These are phyloP conservation scores for Epistrophella euchroma DNA, from an alignment of 2,888 invertebrate species.

Conservation along the genomic window DNA sequence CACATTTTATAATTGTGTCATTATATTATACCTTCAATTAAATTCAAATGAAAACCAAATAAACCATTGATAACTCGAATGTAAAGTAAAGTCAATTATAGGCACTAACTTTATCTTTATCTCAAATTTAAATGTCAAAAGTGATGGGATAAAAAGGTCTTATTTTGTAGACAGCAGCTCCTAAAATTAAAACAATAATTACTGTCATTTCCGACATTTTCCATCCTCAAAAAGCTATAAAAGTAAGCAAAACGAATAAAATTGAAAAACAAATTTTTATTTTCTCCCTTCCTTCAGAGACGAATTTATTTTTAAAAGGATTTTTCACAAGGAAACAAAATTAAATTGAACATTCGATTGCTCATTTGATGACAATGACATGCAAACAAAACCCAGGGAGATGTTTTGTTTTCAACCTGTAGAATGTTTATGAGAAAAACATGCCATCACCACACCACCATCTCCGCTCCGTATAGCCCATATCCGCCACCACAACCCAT, in stretches of 20 bases:
- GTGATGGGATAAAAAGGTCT: background rate
- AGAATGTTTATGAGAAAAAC: conserved; percentile 70
- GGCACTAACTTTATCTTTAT: conserved; percentile 5
- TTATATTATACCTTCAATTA: background rate
- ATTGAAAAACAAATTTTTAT: background rate
- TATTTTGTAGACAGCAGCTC: background rate
- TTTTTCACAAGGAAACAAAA: conserved; percentile 59
- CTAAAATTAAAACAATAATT: conserved; percentile 15
- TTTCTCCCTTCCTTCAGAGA: background rate
- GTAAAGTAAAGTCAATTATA: conserved; percentile 8
- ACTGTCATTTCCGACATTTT: conserved; percentile 17
- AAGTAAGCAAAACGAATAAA: background rate
- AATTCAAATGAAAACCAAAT: conserved; percentile 2
- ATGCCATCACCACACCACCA: conserved; percentile 44
- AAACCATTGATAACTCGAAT: background rate
- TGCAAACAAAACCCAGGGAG: conserved; percentile 51
- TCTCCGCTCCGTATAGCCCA: background rate
- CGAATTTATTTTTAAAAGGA: conserved; percentile 26
- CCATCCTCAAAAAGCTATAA: background rate
- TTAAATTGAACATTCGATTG: conserved; percentile 58
- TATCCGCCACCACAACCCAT: background rate
- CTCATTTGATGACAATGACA: conserved; percentile 25
- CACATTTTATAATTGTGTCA: background rate
- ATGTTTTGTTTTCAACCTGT: conserved; percentile 72
- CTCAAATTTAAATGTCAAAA: background rate